Evolutionary conservation across 2,888 invertebrate genomes (phyloP).

Genomic region (Troglohyphantes excavatus): DNA sequence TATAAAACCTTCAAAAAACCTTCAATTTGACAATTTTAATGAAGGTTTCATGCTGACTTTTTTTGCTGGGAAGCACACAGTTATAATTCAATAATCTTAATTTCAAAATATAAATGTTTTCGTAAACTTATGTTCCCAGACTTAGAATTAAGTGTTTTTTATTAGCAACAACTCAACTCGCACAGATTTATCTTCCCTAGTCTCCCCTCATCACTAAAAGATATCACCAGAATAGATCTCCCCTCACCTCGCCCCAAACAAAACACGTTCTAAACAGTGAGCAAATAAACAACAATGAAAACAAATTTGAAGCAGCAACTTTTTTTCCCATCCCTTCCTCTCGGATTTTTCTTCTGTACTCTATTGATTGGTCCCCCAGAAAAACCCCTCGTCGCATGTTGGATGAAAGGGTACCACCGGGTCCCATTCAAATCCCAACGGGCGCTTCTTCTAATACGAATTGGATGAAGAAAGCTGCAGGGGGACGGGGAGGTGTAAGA

Average conservation of each 20-base stretch:
- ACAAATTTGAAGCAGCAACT: constrained; percentile 40
- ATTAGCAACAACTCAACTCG: too few relatives aligned
- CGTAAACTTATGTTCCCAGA: too few relatives aligned
- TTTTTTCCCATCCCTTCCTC: constrained; percentile 30
- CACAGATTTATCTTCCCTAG: neutral
- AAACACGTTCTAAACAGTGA: constrained; percentile 22
- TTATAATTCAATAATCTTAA: too few relatives aligned
- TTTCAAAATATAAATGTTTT: too few relatives aligned
- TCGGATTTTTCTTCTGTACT: constrained; percentile 39
- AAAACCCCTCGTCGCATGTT: constrained; percentile 61
- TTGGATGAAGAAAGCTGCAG: constrained; percentile 49
- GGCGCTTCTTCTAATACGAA: constrained; percentile 69
- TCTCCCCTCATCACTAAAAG: neutral
- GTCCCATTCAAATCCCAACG: constrained; percentile 61
- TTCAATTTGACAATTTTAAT: too few relatives aligned
- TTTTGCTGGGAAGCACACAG: too few relatives aligned
- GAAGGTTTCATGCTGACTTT: too few relatives aligned
- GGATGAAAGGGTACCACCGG: constrained; percentile 58
- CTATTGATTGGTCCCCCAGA: constrained; percentile 64
- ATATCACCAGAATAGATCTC: neutral
- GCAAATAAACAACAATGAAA: constrained; percentile 64
- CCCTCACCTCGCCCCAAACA: neutral
- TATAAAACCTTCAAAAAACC: too few relatives aligned
- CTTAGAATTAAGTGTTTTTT: too few relatives aligned
- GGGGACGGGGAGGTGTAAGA: constrained; percentile 11